Base-by-base conservation (phyloP, 2,888 invertebrate genomes). In the Bombyx huttoni region DNA sequence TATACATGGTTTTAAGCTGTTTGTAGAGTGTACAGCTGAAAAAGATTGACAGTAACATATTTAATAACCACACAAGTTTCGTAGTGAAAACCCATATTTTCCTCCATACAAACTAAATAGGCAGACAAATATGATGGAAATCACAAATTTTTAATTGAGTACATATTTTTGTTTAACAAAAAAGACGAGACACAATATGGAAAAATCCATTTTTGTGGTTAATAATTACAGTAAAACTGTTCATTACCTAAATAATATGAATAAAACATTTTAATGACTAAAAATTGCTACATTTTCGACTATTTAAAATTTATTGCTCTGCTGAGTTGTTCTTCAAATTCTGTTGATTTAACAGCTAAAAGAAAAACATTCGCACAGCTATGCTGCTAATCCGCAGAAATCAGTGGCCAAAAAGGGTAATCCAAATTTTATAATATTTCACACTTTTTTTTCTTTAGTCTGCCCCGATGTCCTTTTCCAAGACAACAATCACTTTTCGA, bases 401-500 rank as follows among this genome's bases (percentile, higher is more conserved):
- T 40, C 12, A 24, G 40, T 40, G 12, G 2, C 40, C 8, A 7
- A 40, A 40, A 12, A 12, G 12, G 0, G 3, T 7, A 40, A 9
- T 9, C 7, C 58, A 59, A 52, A 49, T 46, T 53, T 68, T 58
- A 75, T 48, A 75, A 58, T 53, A 74, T 70, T 55, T 47, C 64
- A 61, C 71, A 58, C 53, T 55, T 58, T 40, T 52, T 55, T 56
- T 51, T 70, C 53, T 63, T 75, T 45, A 81, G 48, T 46, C 84
- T 66, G 8, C 84, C 85, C 58, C 84, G 69, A 52, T 85, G 84
- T 0, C 85, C 86, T 53, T 71, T 77, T 34, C 84, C 82, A 3
- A 73, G 71, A 56, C 86, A 85, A 58, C 86, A 85, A 1, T 68
- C 67, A 0, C 52, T 56, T 1, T 55, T 51, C 2, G 63, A 53